These are phyloP conservation scores for Pachyuromys duprasi DNA, from an alignment of 2,797 vertebrate species.

Conservation along the genomic window DNA sequence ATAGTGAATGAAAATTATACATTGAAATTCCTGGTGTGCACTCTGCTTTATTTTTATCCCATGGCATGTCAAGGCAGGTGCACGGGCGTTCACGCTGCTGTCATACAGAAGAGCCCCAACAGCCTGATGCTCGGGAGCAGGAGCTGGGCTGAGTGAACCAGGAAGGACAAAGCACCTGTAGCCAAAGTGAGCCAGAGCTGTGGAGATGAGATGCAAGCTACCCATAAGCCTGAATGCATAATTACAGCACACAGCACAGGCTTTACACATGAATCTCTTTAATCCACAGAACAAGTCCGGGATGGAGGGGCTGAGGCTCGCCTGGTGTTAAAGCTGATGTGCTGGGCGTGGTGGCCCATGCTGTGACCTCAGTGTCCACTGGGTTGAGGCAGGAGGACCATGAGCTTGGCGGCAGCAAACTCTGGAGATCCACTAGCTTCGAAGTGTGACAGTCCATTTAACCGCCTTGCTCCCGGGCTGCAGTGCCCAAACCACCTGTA, in stretches of 20 bases:
- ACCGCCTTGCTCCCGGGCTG: not conserved
- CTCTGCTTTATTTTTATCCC: not conserved
- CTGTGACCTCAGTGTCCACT: not conserved
- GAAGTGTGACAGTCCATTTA: fast-evolving
- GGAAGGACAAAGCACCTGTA: not conserved
- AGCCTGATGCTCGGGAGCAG: not conserved
- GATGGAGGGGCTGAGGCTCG: not conserved
- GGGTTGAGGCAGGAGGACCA: not conserved
- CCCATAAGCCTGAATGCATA: too few species aligned
- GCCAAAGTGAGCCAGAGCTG: not conserved
- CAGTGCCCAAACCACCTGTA: not conserved
- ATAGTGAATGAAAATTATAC: not conserved
- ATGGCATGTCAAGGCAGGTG: not conserved
- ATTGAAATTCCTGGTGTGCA: not conserved
- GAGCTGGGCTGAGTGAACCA: not conserved
- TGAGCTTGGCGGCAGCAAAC: not conserved
- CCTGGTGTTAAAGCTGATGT: not conserved
- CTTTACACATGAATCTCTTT: not conserved
- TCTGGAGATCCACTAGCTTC: not conserved
- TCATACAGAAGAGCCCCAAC: too few species aligned
- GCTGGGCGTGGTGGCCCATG: not conserved
- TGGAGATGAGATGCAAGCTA: fast-evolving
- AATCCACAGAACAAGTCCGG: not conserved
- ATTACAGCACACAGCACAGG: fast-evolving
- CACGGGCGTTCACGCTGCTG: fast-evolving